These are phyloP conservation scores for Polypedilum pembai DNA, from an alignment of 1,140 invertebrate genomes.

Conservation along the genomic window DNA sequence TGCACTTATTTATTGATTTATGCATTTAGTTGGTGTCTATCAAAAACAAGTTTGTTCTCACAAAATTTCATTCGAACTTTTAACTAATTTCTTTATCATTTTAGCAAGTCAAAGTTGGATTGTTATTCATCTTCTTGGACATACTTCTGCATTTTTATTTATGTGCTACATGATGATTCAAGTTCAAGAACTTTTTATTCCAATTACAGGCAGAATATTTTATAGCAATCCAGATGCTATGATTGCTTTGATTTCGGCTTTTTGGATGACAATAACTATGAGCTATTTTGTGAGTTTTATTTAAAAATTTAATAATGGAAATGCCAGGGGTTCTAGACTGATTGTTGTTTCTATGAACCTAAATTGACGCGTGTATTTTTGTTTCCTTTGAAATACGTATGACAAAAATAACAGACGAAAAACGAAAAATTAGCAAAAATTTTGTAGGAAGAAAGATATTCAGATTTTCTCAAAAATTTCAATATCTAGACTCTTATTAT, in stretches of 20 bases:
- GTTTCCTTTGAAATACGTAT: too few relatives aligned
- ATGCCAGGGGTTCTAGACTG: too few relatives aligned
- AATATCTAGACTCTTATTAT: too few relatives aligned
- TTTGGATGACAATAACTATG: neutral
- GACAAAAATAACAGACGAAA: too few relatives aligned
- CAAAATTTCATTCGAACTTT: neutral
- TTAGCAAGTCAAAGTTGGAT: conserved; percentile 11
- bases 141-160: neutral
- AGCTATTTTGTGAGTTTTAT: conserved; percentile 2
- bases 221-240: neutral
- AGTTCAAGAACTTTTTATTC: neutral
- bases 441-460: too few relatives aligned
- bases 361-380: too few relatives aligned
- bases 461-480: too few relatives aligned
- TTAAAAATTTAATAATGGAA: too few relatives aligned
- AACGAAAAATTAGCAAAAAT: too few relatives aligned
- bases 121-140: neutral
- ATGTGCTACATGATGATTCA: neutral
- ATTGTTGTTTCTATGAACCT: too few relatives aligned
- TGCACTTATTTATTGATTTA: neutral
- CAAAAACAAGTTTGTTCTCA: neutral
- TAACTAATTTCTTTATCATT: neutral
- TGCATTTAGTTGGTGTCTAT: neutral
- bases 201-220: neutral
- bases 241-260: neutral